Evolutionary conservation across 2,797 vertebrate species (phyloP).

Genomic region (Lycodopsis pacificus): DNA sequence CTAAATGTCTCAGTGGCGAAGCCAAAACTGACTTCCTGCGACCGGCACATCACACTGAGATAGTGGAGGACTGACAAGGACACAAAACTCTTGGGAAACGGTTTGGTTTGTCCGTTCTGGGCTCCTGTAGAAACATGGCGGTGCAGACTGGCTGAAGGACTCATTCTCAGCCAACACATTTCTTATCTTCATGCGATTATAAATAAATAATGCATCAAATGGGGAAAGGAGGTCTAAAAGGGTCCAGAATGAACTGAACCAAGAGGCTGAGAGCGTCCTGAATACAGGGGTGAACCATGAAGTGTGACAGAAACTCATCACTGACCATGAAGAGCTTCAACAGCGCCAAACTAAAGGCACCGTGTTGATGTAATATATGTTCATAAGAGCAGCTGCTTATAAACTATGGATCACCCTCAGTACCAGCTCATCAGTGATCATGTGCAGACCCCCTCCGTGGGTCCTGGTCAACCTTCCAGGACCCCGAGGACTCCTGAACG

Average conservation of each 20-base stretch:
- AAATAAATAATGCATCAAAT: no score
- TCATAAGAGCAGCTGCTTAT: no score
- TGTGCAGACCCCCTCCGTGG: background rate
- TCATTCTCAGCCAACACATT: no score
- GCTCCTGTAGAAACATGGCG: no score
- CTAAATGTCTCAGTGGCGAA: conserved; percentile 17
- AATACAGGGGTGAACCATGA: background rate
- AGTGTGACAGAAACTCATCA: no score
- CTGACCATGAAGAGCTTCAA: no score
- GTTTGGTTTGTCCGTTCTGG: no score
- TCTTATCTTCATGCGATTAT: no score
- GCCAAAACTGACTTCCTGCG: conserved; percentile 42
- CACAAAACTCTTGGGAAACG: no score
- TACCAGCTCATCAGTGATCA: background rate
- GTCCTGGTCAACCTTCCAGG: background rate
- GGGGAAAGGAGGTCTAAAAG: background rate
- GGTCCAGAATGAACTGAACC: background rate
- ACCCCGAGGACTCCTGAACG: background rate
- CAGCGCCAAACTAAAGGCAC: no score
- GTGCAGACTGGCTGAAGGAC: no score
- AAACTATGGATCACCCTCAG: background rate
- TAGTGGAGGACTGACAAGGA: background rate
- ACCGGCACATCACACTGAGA: background rate
- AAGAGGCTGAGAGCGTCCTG: background rate
- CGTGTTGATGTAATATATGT: no score